These are phyloP conservation scores for Oedothorax gibbosus DNA, from an alignment of 1,140 invertebrate species.

Conservation along the genomic window DNA sequence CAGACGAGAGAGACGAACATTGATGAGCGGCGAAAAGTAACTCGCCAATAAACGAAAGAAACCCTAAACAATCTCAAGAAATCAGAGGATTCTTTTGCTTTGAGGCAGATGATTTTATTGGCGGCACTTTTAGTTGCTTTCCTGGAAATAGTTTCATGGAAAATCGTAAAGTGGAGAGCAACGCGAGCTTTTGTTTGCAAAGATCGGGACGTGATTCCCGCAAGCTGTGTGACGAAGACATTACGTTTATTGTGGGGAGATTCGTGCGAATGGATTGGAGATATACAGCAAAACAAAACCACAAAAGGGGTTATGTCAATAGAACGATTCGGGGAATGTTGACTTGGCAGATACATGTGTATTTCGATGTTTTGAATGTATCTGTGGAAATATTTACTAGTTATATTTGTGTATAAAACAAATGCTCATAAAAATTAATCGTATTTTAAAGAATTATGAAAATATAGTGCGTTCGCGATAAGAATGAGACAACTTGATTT, in stretches of 20 bases:
- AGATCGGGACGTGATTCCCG: constrained; percentile 41
- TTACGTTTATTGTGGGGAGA: constrained; percentile 54
- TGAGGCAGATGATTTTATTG: constrained; percentile 57
- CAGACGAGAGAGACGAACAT: constrained; percentile 12
- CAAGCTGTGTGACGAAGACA: constrained; percentile 44
- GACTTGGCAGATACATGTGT: background rate
- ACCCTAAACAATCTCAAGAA: constrained; percentile 23
- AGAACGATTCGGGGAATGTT: background rate
- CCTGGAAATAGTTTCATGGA: constrained; percentile 13
- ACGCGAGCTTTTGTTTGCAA: constrained; percentile 28
- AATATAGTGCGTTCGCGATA: too few relatives aligned
- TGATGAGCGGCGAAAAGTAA: constrained; percentile 48
- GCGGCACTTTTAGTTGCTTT: constrained; percentile 46
- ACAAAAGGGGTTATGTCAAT: background rate
- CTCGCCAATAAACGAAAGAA: constrained; percentile 34
- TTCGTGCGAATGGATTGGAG: constrained; percentile 52
- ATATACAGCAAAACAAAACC: constrained; percentile 24
- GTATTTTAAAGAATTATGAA: too few relatives aligned
- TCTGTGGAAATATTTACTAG: too few relatives aligned
- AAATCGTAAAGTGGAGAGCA: constrained; percentile 38
- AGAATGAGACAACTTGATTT: too few relatives aligned
- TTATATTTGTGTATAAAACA: too few relatives aligned
- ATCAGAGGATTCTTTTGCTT: constrained; percentile 30
- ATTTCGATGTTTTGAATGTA: background rate
- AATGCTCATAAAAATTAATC: too few relatives aligned